phyloP scores from a whole-genome alignment of 2,113 vertebrate species.

The Callocephalon fimbriatum region DNA sequence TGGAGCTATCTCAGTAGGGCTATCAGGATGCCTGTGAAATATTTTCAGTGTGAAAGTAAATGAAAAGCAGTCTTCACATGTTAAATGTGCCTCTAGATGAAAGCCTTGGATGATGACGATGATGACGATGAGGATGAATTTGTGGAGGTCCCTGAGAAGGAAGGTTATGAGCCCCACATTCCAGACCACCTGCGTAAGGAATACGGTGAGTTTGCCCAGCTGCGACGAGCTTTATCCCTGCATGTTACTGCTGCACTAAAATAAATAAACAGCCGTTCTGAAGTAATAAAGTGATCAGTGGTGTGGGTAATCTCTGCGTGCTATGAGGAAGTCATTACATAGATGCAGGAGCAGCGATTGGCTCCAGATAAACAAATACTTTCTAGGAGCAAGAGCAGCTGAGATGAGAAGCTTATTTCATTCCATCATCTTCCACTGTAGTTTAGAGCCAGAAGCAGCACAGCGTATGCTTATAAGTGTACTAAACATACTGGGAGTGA shows the following conservation, averaged over 20 bases:
- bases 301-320: slow-evolving; percentile 73
- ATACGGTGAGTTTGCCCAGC: slow-evolving; percentile 88
- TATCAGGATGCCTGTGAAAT: neutral
- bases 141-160: slow-evolving; percentile 95
- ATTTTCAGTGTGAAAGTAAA: neutral
- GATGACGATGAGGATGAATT: slow-evolving; percentile 82
- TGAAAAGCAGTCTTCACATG: neutral
- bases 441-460: slow-evolving; percentile 18
- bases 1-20: neutral
- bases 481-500: neutral
- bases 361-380: slow-evolving; percentile 72
- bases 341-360: slow-evolving; percentile 31
- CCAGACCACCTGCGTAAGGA: slow-evolving; percentile 87
- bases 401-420: slow-evolving; percentile 41
- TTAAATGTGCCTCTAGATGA: slow-evolving; percentile 59
- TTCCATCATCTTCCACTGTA: neutral
- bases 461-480: neutral
- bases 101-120: slow-evolving; percentile 34
- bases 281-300: slow-evolving; percentile 77
- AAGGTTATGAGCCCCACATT: slow-evolving; percentile 91
- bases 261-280: slow-evolving; percentile 78
- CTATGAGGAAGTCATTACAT: slow-evolving; percentile 71
- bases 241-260: slow-evolving; percentile 55
- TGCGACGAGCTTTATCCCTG: slow-evolving; percentile 61
- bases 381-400: slow-evolving; percentile 34